phyloP scores from a whole-genome alignment of 2,113 vertebrate species.

The Steatornis caripensis region DNA sequence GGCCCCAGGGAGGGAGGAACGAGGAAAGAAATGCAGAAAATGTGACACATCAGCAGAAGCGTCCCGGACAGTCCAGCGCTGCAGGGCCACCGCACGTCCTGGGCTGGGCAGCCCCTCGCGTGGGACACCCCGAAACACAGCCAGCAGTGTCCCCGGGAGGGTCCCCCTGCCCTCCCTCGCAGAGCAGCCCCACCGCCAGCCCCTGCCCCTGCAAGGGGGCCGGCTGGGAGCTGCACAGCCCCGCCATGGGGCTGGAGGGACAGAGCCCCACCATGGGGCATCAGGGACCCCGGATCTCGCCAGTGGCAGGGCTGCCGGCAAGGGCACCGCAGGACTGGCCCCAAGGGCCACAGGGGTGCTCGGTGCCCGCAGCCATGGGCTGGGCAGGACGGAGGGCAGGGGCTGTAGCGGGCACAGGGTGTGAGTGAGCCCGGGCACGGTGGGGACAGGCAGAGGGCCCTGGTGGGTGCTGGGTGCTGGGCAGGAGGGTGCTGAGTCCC shows the following conservation, averaged over 20 bases:
- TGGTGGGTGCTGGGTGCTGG: too few relatives aligned
- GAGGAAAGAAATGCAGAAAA: conserved; percentile 51
- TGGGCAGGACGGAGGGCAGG: neutral
- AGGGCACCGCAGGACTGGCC: neutral
- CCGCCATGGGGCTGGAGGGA: neutral
- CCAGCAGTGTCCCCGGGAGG: neutral
- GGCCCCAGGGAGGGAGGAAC: neutral
- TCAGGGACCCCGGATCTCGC: neutral
- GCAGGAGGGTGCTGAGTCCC: too few relatives aligned
- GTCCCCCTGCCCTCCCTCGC: rapidly evolving
- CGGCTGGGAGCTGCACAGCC: neutral
- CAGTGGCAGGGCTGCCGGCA: rapidly evolving
- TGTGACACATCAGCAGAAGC: conserved; percentile 65
- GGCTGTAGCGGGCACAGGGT: neutral
- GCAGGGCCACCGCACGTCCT: rapidly evolving
- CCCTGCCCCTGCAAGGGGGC: neutral
- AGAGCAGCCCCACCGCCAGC: neutral
- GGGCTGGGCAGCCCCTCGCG: neutral
- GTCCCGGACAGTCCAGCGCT: neutral
- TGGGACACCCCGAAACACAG: neutral
- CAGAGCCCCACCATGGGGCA: neutral
- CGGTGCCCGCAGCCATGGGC: rapidly evolving
- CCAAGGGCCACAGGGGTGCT: neutral
- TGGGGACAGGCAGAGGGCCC: too few relatives aligned
- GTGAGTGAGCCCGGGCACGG: too few relatives aligned